Conservation (phyloP, 2,888 invertebrate species). For the Gymnocheta viridis region DNA sequence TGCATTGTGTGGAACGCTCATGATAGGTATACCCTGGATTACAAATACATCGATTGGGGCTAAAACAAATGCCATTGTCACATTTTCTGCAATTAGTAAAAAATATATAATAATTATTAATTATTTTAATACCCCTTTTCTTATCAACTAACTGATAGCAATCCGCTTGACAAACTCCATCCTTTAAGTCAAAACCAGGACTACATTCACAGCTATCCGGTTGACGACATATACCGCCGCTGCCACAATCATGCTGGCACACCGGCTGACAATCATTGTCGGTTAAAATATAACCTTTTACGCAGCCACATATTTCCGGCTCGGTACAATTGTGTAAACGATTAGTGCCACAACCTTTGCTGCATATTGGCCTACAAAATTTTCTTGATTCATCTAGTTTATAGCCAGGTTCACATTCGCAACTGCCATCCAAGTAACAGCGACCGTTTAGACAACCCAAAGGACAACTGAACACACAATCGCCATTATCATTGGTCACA, state of each 20-base stretch:
- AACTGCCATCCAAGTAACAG: constrained; percentile 85
- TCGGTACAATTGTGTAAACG: constrained; percentile 78
- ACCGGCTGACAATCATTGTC: constrained; percentile 77
- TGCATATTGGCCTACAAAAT: constrained; percentile 86
- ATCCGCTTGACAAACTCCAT: constrained; percentile 79
- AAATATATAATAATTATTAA: background rate
- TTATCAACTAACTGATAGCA: constrained; percentile 79
- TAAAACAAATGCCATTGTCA: constrained; percentile 79
- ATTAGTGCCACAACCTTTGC: constrained; percentile 75
- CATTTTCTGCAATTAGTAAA: constrained; percentile 75
- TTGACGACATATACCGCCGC: constrained; percentile 83
- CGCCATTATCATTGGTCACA: constrained; percentile 78
- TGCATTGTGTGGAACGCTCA: constrained; percentile 78
- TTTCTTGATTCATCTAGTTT: constrained; percentile 84
- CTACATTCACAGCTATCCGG: constrained; percentile 84
- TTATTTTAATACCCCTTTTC: too few relatives aligned
- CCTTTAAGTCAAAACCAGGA: constrained; percentile 81
- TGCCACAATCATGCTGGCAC: constrained; percentile 79
- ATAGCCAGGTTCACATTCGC: constrained; percentile 86
- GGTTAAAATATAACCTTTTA: constrained; percentile 80
- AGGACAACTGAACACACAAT: constrained; percentile 80
- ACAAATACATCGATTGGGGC: constrained; percentile 81
- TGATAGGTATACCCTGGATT: constrained; percentile 79
- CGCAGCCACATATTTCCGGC: constrained; percentile 82
- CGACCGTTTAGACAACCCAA: constrained; percentile 84